phyloP scores from a whole-genome alignment of 2,797 vertebrate genomes.

The Periophthalmus magnuspinnatus region DNA sequence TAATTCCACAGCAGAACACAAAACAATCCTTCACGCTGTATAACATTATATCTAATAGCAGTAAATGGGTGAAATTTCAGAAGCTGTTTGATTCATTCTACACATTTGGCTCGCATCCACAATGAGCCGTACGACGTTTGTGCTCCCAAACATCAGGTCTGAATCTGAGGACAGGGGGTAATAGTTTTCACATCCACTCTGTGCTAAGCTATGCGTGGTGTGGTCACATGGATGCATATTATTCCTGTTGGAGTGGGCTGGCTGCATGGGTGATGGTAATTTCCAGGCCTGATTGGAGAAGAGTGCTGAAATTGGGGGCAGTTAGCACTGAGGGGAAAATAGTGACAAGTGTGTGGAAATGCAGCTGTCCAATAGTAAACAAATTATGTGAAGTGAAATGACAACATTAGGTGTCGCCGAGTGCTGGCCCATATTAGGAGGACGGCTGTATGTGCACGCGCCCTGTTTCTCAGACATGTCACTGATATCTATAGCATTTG shows the following conservation, averaged over 20 bases:
- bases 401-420: constrained; percentile 64
- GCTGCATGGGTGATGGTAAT: constrained; percentile 69
- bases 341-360: constrained; percentile 64
- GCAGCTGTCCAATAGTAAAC: constrained; percentile 69
- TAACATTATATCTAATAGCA: not conserved
- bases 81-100: not conserved
- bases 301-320: constrained; percentile 65
- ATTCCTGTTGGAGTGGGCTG: constrained; percentile 66
- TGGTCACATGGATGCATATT: constrained; percentile 69
- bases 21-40: not conserved
- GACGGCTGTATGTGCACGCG: constrained; percentile 20
- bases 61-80: not conserved
- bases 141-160: constrained; percentile 47
- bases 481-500: not conserved
- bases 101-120: not conserved
- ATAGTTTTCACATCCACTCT: constrained; percentile 72
- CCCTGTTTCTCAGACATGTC: constrained; percentile 8
- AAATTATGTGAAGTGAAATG: constrained; percentile 75
- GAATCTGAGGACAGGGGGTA: constrained; percentile 59
- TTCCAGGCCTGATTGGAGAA: constrained; percentile 69
- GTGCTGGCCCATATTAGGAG: constrained; percentile 45
- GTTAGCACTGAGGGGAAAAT: constrained; percentile 66
- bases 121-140: constrained; percentile 5
- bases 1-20: not conserved
- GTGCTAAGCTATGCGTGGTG: constrained; percentile 57